Evolutionary conservation across 1,140 invertebrate species (phyloP), one percentile per base, ranked within the genome.

Genomic region (Sycobia sp.): DNA sequence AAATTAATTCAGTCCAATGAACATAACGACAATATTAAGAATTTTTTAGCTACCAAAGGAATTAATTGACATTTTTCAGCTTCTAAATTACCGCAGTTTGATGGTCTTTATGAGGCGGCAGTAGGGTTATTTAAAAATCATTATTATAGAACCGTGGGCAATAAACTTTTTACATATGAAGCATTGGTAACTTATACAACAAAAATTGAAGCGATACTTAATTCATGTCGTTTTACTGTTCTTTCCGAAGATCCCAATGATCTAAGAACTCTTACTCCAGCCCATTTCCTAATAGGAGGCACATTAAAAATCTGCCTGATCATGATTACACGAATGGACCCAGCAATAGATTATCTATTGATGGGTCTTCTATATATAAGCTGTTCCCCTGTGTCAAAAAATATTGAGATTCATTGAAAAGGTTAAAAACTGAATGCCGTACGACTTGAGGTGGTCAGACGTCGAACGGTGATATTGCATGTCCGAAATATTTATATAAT

Each of bases 281-380:
- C 23, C 3, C 47, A 50, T 14, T 49, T 60, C 18, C 8, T 64
- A 1, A 62, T 55, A 46, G 53, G 38, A 10, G 34, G 22, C 39
- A 23, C 38, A 29, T 22, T 47, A 46, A 50, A 16, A 9, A 18
- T 18, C 7, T 44, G 20, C 18, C 27, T 16, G 27, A 50, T n/a
- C n/a, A n/a, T n/a, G n/a, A n/a, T n/a, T n/a, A n/a, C n/a, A n/a
- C n/a, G n/a, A n/a, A n/a, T n/a, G 32, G 13, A 23, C 23, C 32
- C 16, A n/a, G 18, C 4, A 25, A 18, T 18, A 38, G 16, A 53
- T 27, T 8, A 29, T 2, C 57, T 36, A 44, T n/a, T n/a, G n/a
- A n/a, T n/a, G n/a, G n/a, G n/a, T n/a, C n/a, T n/a, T n/a, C n/a
- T n/a, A n/a, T n/a, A n/a, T n/a, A n/a, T n/a, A n/a, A n/a, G n/a